Conservation (phyloP, 2,888 invertebrate species). For the Lasioglossum oenotherae region DNA sequence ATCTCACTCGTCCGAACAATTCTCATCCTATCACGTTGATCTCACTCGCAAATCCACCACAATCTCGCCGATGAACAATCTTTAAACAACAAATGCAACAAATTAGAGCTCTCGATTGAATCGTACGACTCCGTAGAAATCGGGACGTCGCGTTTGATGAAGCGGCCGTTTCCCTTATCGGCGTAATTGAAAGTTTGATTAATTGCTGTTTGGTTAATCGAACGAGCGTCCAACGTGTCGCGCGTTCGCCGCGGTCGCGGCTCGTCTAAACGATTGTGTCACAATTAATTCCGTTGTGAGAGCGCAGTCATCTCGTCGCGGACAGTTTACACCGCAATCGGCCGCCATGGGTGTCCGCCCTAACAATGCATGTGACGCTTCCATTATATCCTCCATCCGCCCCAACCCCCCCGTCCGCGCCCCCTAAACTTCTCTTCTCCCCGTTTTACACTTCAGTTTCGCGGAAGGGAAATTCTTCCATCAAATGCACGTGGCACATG, state of each 20-base stretch:
- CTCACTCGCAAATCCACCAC: not conserved
- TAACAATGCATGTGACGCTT: constrained; percentile 45
- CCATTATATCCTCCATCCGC: constrained; percentile 35
- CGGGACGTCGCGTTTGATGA: not conserved
- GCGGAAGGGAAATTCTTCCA: not conserved
- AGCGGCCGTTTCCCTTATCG: not conserved
- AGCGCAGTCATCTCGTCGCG: constrained; percentile 31
- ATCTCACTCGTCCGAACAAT: not conserved
- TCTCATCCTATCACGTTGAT: not conserved
- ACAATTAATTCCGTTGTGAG: constrained; percentile 42
- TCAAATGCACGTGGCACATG: not conserved
- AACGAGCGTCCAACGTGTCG: not conserved
- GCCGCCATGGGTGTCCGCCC: constrained; percentile 24
- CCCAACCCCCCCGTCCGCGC: not conserved
- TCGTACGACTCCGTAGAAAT: not conserved
- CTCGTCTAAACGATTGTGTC: constrained; percentile 23
- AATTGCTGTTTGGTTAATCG: constrained; percentile 24
- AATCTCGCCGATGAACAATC: not conserved
- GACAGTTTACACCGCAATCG: constrained; percentile 54
- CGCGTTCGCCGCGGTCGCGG: not conserved
- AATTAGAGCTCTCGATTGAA: not conserved
- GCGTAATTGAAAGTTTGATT: constrained; percentile 35
- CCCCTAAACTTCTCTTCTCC: not conserved
- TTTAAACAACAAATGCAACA: not conserved
- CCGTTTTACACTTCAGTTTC: constrained; percentile 27